phyloP scores from a whole-genome alignment of 1,140 invertebrate species.

The Frieseomelitta varia region DNA sequence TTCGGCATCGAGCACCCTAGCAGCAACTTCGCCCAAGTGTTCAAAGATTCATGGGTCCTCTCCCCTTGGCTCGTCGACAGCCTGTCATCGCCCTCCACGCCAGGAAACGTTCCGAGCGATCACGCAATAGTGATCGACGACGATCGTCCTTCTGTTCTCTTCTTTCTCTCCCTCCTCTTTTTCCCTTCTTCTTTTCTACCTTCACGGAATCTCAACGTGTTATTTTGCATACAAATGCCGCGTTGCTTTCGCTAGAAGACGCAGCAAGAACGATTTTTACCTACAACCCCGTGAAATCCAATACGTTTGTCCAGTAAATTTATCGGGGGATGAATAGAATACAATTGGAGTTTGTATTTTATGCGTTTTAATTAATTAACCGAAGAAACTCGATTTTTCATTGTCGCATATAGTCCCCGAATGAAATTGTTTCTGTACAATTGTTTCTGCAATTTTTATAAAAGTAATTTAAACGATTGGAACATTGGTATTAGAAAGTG shows the following conservation, averaged over 20 bases:
- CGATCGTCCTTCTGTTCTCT: conserved; percentile 12
- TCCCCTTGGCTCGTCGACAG: neutral
- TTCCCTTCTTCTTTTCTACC: neutral
- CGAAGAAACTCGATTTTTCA: no score
- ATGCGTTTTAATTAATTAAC: no score
- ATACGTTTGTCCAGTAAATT: no score
- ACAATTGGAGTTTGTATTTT: no score
- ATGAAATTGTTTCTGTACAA: no score
- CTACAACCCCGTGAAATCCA: no score
- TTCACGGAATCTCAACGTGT: conserved; percentile 1
- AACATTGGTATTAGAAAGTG: no score
- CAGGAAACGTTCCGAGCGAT: conserved; percentile 17
- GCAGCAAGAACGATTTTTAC: neutral
- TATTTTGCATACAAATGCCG: conserved; percentile 13
- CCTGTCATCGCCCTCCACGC: conserved; percentile 29
- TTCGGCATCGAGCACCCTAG: conserved; percentile 46
- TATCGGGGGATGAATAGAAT: no score
- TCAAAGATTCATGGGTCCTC: conserved; percentile 42
- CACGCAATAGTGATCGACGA: conserved; percentile 39
- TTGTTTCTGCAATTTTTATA: no score
- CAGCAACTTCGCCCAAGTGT: conserved; percentile 26
- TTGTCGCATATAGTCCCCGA: no score
- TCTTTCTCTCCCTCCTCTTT: neutral
- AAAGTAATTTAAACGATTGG: no score
- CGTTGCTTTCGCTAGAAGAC: neutral